Percentiles rank a stretch among this genome's conserved stretches.
Conservation (phyloP, 2,113 vertebrate species). For the Herpailurus yagouaroundi region DNA sequence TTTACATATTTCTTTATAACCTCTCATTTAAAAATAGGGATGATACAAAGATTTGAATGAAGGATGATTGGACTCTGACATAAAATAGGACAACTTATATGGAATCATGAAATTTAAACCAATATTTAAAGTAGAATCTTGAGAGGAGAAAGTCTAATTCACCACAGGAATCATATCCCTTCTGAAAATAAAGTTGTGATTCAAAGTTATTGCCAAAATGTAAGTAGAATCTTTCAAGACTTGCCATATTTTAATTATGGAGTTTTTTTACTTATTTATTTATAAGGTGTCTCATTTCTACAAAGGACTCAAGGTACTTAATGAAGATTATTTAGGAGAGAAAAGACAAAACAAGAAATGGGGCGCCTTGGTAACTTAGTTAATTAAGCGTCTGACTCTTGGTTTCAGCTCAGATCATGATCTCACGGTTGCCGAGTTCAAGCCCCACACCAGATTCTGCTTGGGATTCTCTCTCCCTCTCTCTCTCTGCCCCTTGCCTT, state of each 20-base stretch:
- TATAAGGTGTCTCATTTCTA: background rate
- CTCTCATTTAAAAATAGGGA: background rate
- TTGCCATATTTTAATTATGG: background rate
- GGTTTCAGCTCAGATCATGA: too few relatives aligned
- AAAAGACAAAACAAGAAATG: background rate
- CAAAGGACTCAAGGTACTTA: background rate
- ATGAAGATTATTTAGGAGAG: background rate
- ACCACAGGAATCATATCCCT: background rate
- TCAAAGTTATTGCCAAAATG: background rate
- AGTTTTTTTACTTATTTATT: background rate
- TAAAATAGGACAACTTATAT: background rate
- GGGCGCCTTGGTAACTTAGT: too few relatives aligned
- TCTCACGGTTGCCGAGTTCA: too few relatives aligned
- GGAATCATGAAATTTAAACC: background rate
- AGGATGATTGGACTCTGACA: background rate
- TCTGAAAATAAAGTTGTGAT: background rate
- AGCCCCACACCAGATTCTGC: too few relatives aligned
- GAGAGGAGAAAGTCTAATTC: background rate
- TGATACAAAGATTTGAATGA: background rate
- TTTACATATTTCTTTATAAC: background rate
- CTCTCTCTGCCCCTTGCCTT: too few relatives aligned
- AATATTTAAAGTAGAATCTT: constrained; percentile 25
- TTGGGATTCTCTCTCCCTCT: too few relatives aligned
- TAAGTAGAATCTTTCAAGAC: background rate
- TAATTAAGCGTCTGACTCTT: too few relatives aligned